Base-by-base conservation (phyloP, 2,888 invertebrate genomes). In the Brachynemurus nebulosus region DNA sequence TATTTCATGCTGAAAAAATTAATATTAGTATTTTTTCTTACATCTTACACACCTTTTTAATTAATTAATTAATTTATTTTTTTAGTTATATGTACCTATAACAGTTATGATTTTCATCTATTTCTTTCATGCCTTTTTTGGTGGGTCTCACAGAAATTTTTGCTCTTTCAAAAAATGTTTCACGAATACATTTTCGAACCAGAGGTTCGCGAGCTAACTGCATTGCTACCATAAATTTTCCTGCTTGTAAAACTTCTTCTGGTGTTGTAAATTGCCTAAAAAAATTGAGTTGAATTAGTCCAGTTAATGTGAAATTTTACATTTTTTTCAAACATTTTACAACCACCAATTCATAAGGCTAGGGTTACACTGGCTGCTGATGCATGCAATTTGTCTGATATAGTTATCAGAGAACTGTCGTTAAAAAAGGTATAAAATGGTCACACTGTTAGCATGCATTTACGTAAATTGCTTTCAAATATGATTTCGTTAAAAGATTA, bases 41-140 rank as follows among this genome's bases (percentile, higher is more conserved):
- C 7, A 30, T 45, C 18, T 25, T 11, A 14, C 14, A 44, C 5
- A n/a, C 4, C 21, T 20, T 14, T 18, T 9, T 16, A 23, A 49
- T 17, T 33, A 46, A n/a, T 21, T 36, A 38, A 34, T 23, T 23
- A 23, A 23, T 23, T 23, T 23, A 23, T n/a, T n/a, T n/a, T n/a
- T n/a, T n/a, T n/a, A n/a, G n/a, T n/a, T n/a, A 25, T 27, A 51
- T 52, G 51, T 54, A 74, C 76, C 70, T 69, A 59, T 76, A 91
- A 53, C 88, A 84, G 0, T 83, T 74, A 63, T 98, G 95, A 52
- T 82, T 80, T 66, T 98, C 97, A 60, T 98, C 98, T 49, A 99
- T 92, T 56, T 91, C 88, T 65, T 93, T 93, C 27, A 83, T 59
- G 1, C 98, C 98, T 51, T 86, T 83, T 58, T 86, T 85, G 0